A percentile compares a stretch with the other conserved stretches of the same genome.
Evolutionary conservation across 1,140 invertebrate species (phyloP).

Genomic region (Drosophila ananassae): DNA sequence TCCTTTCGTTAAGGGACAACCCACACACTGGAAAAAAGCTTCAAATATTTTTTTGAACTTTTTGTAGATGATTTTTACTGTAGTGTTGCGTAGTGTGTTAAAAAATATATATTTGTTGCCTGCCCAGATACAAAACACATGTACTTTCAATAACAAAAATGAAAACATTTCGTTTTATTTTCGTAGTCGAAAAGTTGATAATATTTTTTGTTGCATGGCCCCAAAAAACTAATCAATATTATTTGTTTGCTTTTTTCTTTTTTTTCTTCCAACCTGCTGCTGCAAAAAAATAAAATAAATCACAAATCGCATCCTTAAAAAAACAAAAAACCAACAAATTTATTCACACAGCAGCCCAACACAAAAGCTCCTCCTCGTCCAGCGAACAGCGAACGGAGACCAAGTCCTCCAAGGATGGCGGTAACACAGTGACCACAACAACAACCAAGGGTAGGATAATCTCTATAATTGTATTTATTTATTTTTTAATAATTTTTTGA

Average conservation of each 20-base stretch:
- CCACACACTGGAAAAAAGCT: constrained; percentile 10
- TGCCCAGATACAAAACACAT: constrained; percentile 50
- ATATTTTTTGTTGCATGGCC: constrained; percentile 58
- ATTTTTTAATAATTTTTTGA: constrained; percentile 12
- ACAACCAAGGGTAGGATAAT: constrained; percentile 75
- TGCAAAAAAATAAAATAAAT: constrained; percentile 38
- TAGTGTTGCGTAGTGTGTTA: constrained; percentile 34
- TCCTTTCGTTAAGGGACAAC: constrained; percentile 10
- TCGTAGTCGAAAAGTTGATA: constrained; percentile 17
- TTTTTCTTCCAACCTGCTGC: constrained; percentile 46
- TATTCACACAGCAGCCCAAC: constrained; percentile 78
- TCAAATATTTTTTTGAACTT: constrained; percentile 2
- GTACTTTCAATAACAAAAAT: constrained; percentile 13
- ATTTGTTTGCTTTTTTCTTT: constrained; percentile 67
- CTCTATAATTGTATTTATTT: background rate
- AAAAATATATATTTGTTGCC: constrained; percentile 17
- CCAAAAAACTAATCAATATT: constrained; percentile 49
- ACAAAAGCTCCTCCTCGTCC: constrained; percentile 77
- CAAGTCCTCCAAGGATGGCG: constrained; percentile 81
- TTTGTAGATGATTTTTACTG: constrained; percentile 24
- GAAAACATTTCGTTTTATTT: constrained; percentile 5
- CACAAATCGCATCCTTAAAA: constrained; percentile 59
- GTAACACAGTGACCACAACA: constrained; percentile 81
- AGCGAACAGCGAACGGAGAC: constrained; percentile 78
- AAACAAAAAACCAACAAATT: constrained; percentile 52